Conservation (phyloP, 2,113 vertebrate species). For the Colistium nudipinnis region DNA sequence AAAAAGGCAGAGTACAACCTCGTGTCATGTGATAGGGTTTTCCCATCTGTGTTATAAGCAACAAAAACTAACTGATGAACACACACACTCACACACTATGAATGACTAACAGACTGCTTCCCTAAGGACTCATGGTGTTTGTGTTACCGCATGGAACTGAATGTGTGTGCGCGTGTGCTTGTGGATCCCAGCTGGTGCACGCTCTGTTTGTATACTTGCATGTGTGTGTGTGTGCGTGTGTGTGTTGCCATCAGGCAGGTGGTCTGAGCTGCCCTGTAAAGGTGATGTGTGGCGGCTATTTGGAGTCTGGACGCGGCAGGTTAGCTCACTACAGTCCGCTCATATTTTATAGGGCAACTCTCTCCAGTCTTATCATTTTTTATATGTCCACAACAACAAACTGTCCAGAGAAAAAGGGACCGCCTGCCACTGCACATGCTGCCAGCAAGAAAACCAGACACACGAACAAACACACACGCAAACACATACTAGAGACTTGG, state of each 20-base stretch:
- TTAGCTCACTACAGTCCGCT: conserved; percentile 59
- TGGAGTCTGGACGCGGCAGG: conserved; percentile 67
- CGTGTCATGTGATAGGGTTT: neutral
- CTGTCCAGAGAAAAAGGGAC: conserved; percentile 55
- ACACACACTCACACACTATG: conserved; percentile 34
- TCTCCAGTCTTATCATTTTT: conserved; percentile 74
- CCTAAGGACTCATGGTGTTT: conserved; percentile 40
- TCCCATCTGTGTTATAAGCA: conserved; percentile 21
- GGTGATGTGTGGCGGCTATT: conserved; percentile 71
- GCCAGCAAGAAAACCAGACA: conserved; percentile 58
- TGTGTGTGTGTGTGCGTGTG: conserved; percentile 30
- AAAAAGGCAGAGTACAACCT: conserved; percentile 8
- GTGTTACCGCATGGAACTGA: conserved; percentile 38
- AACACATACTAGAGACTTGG: neutral
- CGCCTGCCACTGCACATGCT: conserved; percentile 70
- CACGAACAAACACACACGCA: conserved; percentile 4
- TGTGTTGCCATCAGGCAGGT: conserved; percentile 47
- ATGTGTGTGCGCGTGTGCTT: conserved; percentile 23
- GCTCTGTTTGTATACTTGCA: conserved; percentile 26
- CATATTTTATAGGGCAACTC: conserved; percentile 65
- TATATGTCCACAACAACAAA: conserved; percentile 75
- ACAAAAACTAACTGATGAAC: conserved; percentile 22
- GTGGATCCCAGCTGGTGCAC: conserved; percentile 54
- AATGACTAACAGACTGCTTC: conserved; percentile 50
- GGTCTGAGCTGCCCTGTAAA: conserved; percentile 66